These are phyloP conservation scores for Dyspetes luteomarginatus DNA, from an alignment of 2,888 invertebrate genomes.

Conservation along the genomic window DNA sequence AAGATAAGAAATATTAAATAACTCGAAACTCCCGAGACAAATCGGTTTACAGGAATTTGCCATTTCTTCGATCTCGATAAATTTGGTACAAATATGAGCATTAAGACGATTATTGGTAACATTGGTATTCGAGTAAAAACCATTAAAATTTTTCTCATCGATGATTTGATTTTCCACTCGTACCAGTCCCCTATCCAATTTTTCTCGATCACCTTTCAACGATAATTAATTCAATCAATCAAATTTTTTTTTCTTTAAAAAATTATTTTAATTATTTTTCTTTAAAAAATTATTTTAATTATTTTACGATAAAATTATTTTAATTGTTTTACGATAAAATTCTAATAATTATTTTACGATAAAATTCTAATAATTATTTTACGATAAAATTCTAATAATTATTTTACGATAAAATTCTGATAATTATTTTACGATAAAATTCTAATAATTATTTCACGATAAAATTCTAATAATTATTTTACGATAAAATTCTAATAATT, in stretches of 20 bases:
- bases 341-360: too few relatives aligned
- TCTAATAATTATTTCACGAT: too few relatives aligned
- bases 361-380: too few relatives aligned
- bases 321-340: too few relatives aligned
- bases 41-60: slow-evolving; percentile 88
- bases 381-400: too few relatives aligned
- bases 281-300: too few relatives aligned
- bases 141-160: slow-evolving; percentile 81
- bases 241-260: slow-evolving; percentile 4
- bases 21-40: slow-evolving; percentile 88
- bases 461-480: too few relatives aligned
- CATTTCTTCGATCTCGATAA: slow-evolving; percentile 85
- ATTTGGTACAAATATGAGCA: slow-evolving; percentile 83
- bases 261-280: too few relatives aligned
- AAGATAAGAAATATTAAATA: slow-evolving; percentile 88
- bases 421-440: too few relatives aligned
- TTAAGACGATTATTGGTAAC: slow-evolving; percentile 83
- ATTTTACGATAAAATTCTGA: too few relatives aligned
- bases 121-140: slow-evolving; percentile 81
- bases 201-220: slow-evolving; percentile 84
- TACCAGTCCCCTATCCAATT: slow-evolving; percentile 88
- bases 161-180: slow-evolving; percentile 85
- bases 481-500: too few relatives aligned
- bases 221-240: not conserved
- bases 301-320: too few relatives aligned